Percentiles rank a stretch among this genome's conserved stretches.
Conservation (phyloP, 2,113 vertebrate species). For the Hymenochirus boettgeri region DNA sequence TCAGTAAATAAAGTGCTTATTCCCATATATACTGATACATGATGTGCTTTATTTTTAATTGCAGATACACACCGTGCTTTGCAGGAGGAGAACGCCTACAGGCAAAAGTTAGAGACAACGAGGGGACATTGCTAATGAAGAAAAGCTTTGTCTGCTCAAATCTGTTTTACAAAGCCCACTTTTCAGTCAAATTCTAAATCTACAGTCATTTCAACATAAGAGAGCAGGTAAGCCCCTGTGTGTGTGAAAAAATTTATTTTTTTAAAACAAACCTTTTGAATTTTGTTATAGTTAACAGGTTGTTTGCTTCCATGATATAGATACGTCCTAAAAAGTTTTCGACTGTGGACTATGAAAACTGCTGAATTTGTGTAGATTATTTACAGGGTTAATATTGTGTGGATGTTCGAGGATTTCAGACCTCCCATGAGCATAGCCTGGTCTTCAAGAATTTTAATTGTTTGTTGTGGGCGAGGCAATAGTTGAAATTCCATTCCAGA, state of each 20-base stretch:
- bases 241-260: too few species aligned
- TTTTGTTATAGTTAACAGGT: too few species aligned
- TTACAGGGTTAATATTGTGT: background rate
- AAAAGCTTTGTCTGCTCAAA: conserved; percentile 84
- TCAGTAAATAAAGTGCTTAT: too few species aligned
- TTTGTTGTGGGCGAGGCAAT: conserved; percentile 10
- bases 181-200: conserved; percentile 88
- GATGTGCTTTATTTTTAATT: background rate
- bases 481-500: conserved; percentile 26
- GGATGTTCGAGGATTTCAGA: background rate
- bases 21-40: too few species aligned
- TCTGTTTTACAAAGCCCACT: conserved; percentile 95
- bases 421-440: background rate
- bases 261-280: too few species aligned
- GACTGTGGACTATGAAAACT: too few species aligned
- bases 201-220: conserved; percentile 88
- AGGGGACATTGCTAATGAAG: conserved; percentile 81
- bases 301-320: too few species aligned
- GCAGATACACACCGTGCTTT: conserved; percentile 86
- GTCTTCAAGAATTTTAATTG: conserved; percentile 32
- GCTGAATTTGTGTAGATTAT: background rate
- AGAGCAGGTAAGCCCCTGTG: conserved; percentile 77
- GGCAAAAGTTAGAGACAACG: conserved; percentile 83
- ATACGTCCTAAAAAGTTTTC: too few species aligned
- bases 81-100: conserved; percentile 93